Percentiles rank a stretch among this genome's conserved stretches.
These are phyloP conservation scores for Nylanderia fulva DNA, from an alignment of 1,140 invertebrate species.

Conservation along the genomic window DNA sequence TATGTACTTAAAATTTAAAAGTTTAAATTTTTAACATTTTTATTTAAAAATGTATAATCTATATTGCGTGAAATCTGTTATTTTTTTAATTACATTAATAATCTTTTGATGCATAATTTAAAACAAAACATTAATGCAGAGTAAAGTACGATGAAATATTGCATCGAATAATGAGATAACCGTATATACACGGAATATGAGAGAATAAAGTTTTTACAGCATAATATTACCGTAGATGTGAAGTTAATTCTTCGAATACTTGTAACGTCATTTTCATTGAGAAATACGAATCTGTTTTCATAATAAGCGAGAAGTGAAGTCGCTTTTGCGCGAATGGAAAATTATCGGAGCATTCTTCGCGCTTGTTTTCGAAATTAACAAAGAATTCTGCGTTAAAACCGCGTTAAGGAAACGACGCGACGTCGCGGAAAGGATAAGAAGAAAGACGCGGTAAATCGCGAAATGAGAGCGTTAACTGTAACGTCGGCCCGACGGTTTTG, in stretches of 20 bases:
- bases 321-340: background rate
- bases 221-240: background rate
- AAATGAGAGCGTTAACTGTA: slow-evolving; percentile 74
- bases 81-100: background rate
- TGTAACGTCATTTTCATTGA: background rate
- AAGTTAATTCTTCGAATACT: slow-evolving; percentile 13
- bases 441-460: slow-evolving; percentile 40
- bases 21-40: too few relatives aligned
- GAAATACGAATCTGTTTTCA: slow-evolving; percentile 12
- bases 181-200: too few relatives aligned
- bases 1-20: too few relatives aligned
- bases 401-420: background rate
- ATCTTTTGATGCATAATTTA: background rate
- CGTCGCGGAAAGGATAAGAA: background rate
- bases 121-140: background rate
- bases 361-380: background rate
- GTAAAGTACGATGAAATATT: background rate
- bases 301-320: background rate
- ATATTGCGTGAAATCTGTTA: too few relatives aligned
- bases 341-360: background rate
- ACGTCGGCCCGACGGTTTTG: slow-evolving; percentile 56
- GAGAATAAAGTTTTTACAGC: background rate
- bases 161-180: background rate
- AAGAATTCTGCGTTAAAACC: background rate
- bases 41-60: too few relatives aligned